A percentile compares a stretch with the other conserved stretches of the same genome.
Evolutionary conservation across 2,113 vertebrate species (phyloP).

Genomic region (Xiphophorus hellerii): DNA sequence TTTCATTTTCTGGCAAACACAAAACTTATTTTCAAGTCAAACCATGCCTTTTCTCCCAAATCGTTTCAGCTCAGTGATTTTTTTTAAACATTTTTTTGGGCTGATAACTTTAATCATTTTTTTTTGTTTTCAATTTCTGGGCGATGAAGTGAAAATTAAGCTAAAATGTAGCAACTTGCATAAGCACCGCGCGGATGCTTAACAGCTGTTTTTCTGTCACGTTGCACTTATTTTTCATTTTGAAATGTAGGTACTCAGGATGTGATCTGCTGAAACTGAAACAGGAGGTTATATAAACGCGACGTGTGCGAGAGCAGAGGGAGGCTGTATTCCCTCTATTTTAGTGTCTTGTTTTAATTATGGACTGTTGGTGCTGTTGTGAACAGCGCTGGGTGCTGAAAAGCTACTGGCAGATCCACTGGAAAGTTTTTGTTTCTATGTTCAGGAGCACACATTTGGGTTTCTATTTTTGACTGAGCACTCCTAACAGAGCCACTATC

Average conservation of each 20-base stretch:
- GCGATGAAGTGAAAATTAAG: constrained; percentile 5
- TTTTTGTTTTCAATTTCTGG: not conserved
- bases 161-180: constrained; percentile 50
- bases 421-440: constrained; percentile 56
- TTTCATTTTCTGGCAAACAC: not conserved
- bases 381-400: constrained; percentile 31
- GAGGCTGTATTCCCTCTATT: not conserved
- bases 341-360: constrained; percentile 39
- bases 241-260: not conserved
- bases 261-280: constrained; percentile 23
- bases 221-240: constrained; percentile 6
- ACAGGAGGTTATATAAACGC: not conserved
- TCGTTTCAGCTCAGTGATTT: not conserved
- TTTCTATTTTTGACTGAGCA: constrained; percentile 51
- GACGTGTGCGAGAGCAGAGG: not conserved
- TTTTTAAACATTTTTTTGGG: too few species aligned
- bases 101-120: not conserved
- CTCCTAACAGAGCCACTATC: constrained; percentile 29
- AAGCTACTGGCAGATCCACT: constrained; percentile 61
- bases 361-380: constrained; percentile 22
- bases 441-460: constrained; percentile 53
- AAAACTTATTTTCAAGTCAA: not conserved
- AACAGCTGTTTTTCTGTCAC: not conserved
- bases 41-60: not conserved
- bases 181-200: not conserved